Evolutionary conservation across 2,113 vertebrate genomes (phyloP).

Genomic region (Crotalus horridus): DNA sequence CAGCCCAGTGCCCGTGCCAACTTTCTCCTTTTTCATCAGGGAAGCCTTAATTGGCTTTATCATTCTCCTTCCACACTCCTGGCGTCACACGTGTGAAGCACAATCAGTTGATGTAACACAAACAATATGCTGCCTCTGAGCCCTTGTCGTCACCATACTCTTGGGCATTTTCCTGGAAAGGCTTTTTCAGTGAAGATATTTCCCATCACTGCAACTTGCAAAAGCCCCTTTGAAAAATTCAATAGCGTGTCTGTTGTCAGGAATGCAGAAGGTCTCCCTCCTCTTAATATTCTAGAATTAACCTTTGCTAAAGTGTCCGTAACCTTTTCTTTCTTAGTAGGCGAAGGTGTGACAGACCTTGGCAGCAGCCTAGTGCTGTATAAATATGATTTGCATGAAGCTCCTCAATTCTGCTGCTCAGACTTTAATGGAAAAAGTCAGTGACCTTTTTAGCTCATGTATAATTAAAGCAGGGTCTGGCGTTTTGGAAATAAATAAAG

Average conservation of each 20-base stretch:
- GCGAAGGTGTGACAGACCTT: neutral
- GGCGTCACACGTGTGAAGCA: neutral
- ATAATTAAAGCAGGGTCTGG: slow-evolving; percentile 65
- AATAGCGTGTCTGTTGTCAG: neutral
- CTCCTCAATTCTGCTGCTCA: slow-evolving; percentile 40
- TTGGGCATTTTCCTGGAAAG: neutral
- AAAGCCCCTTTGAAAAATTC: neutral
- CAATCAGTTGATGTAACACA: neutral
- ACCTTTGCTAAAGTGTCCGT: neutral
- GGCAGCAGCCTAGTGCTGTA: neutral
- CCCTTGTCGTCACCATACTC: neutral
- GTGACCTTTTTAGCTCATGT: slow-evolving; percentile 64
- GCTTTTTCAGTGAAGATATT: neutral
- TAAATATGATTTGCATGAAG: slow-evolving; percentile 32
- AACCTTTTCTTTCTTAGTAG: neutral
- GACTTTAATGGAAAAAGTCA: slow-evolving; percentile 56
- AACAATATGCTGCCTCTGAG: neutral
- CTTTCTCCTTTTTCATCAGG: neutral
- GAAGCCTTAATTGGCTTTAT: neutral
- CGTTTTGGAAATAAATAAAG: slow-evolving; percentile 66
- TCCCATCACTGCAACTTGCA: neutral
- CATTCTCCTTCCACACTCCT: neutral
- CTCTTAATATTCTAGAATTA: neutral
- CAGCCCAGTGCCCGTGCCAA: neutral
- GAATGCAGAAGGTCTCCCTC: neutral